Percentiles rank a stretch among this genome's conserved stretches.
phyloP scores from a whole-genome alignment of 2,888 invertebrate species.

The Patella pellucida region DNA sequence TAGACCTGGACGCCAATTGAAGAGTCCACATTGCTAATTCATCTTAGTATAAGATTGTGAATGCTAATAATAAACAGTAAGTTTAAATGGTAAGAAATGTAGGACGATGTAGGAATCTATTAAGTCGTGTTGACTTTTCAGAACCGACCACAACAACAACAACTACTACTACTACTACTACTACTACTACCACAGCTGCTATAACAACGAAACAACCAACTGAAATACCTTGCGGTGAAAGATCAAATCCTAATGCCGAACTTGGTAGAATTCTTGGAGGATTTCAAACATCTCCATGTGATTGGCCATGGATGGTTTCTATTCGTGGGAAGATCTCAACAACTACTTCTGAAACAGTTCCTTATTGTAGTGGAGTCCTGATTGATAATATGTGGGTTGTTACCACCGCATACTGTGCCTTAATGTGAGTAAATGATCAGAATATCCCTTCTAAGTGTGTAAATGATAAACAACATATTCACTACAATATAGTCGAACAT shows the following conservation, averaged over 20 bases:
- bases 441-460: too few relatives aligned
- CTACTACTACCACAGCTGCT: neutral
- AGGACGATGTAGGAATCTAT: too few relatives aligned
- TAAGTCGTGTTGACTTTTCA: neutral
- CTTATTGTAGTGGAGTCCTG: neutral
- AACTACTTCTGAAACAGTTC: neutral
- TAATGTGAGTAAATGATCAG: neutral
- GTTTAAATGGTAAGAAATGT: too few relatives aligned
- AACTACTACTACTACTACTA: neutral
- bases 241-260: neutral
- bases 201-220: neutral
- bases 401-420: neutral
- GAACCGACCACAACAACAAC: neutral
- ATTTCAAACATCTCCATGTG: neutral
- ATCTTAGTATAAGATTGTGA: too few relatives aligned
- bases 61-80: too few relatives aligned
- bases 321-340: neutral
- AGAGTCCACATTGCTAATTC: too few relatives aligned
- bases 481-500: too few relatives aligned
- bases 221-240: neutral
- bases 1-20: too few relatives aligned
- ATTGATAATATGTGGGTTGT: neutral
- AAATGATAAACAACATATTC: too few relatives aligned
- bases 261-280: neutral
- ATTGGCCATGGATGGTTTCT: slow-evolving; percentile 2